Conservation (phyloP, 2,797 vertebrate genomes). For the Gephyroberyx darwinii region DNA sequence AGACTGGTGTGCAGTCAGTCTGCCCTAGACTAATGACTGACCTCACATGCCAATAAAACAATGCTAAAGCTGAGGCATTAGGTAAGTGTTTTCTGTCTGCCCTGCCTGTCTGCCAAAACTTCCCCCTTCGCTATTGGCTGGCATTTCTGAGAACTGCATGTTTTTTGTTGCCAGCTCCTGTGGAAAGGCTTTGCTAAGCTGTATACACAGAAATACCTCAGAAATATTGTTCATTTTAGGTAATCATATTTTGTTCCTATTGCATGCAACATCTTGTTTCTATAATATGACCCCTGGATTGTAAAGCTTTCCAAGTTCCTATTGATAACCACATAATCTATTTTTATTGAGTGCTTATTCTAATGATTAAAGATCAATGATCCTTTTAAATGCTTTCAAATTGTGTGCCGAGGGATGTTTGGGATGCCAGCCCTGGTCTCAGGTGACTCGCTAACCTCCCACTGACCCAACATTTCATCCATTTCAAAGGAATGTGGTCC, state of each 20-base stretch:
- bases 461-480: not conserved
- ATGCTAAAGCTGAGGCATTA: slow-evolving; percentile 60
- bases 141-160: slow-evolving; percentile 49
- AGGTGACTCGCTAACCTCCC: not conserved
- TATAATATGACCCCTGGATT: slow-evolving; percentile 15
- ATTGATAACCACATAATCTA: slow-evolving; percentile 45
- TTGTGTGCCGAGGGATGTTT: slow-evolving; percentile 3
- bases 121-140: slow-evolving; percentile 56
- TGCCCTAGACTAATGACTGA: slow-evolving; percentile 50
- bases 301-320: slow-evolving; percentile 24
- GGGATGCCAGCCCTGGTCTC: no score
- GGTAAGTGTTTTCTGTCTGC: slow-evolving; percentile 66
- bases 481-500: slow-evolving; percentile 5
- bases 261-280: slow-evolving; percentile 37
- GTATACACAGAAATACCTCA: slow-evolving; percentile 16
- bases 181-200: slow-evolving; percentile 36
- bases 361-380: slow-evolving; percentile 62
- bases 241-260: slow-evolving; percentile 56
- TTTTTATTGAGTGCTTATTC: slow-evolving; percentile 56
- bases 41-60: slow-evolving; percentile 62
- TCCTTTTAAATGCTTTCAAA: slow-evolving; percentile 63
- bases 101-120: slow-evolving; percentile 58
- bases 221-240: slow-evolving; percentile 25
- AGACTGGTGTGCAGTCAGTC: slow-evolving; percentile 41
- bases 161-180: slow-evolving; percentile 52